Conservation (phyloP, 2,888 invertebrate species). For the Sthenelais limicola region DNA sequence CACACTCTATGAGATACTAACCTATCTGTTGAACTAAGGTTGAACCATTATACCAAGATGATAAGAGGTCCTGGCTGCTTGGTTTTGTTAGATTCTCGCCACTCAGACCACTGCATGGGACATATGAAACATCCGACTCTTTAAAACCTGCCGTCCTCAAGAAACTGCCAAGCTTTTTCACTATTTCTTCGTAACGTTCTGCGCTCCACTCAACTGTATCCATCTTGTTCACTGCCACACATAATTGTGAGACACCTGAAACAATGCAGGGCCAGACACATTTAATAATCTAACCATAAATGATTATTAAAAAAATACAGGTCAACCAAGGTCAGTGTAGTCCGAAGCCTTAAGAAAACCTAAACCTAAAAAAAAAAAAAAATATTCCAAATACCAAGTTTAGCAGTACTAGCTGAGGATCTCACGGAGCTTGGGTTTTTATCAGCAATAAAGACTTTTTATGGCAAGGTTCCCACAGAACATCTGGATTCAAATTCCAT, state of each 20-base stretch:
- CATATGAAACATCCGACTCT: slow-evolving; percentile 87
- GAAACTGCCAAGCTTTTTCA: slow-evolving; percentile 77
- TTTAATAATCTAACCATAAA: too few species aligned
- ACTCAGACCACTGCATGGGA: slow-evolving; percentile 96
- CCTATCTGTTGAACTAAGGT: slow-evolving; percentile 88
- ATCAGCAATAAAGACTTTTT: too few species aligned
- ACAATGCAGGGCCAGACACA: too few species aligned
- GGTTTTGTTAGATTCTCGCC: slow-evolving; percentile 90
- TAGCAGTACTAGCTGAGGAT: too few species aligned
- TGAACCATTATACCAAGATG: slow-evolving; percentile 85
- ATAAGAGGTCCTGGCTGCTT: slow-evolving; percentile 78
- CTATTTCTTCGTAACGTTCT: slow-evolving; percentile 91
- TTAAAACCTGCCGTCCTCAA: slow-evolving; percentile 90
- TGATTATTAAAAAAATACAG: too few species aligned
- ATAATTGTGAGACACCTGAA: slow-evolving; percentile 94
- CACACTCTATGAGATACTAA: slow-evolving; percentile 57
- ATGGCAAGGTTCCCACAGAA: too few species aligned
- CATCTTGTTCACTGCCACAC: slow-evolving; percentile 96
- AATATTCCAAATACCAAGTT: too few species aligned
- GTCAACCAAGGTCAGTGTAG: too few species aligned
- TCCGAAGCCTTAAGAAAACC: too few species aligned
- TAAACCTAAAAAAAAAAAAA: too few species aligned
- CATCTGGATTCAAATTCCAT: too few species aligned
- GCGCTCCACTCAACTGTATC: slow-evolving; percentile 96
- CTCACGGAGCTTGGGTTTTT: too few species aligned